Conservation (phyloP, 2,113 vertebrate species). For the Scolopax mira region DNA sequence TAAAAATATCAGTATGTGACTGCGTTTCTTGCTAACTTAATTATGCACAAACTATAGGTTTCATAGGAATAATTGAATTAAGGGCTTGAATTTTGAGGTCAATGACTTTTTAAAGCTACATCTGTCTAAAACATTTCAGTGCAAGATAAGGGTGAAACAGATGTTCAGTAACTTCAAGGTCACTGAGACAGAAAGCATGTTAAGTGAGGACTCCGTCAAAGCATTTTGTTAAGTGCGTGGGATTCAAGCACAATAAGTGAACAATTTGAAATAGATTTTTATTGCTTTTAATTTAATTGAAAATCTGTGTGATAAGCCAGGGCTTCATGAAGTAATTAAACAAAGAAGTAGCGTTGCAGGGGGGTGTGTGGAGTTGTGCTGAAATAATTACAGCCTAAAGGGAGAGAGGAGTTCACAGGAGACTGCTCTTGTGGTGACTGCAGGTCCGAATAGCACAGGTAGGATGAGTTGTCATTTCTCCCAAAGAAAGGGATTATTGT, state of each 20-base stretch:
- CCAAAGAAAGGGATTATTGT: not conserved
- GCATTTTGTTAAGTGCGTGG: not conserved
- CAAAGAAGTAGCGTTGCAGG: not conserved
- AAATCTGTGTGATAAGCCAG: slow-evolving; percentile 21
- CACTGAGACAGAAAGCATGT: slow-evolving; percentile 51
- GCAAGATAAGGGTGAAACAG: slow-evolving; percentile 42
- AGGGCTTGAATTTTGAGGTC: slow-evolving; percentile 56
- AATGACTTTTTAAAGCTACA: slow-evolving; percentile 54
- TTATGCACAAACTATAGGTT: slow-evolving; percentile 48
- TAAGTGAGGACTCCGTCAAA: slow-evolving; percentile 15
- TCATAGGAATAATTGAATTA: slow-evolving; percentile 67
- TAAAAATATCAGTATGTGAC: slow-evolving; percentile 18
- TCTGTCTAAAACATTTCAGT: slow-evolving; percentile 52
- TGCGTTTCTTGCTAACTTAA: slow-evolving; percentile 22
- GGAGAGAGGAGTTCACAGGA: not conserved
- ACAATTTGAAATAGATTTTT: slow-evolving; percentile 39
- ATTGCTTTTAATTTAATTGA: slow-evolving; percentile 33
- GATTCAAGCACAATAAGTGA: slow-evolving; percentile 31
- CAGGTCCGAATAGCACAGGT: not conserved
- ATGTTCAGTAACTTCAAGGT: slow-evolving; percentile 61
- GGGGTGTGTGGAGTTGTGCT: not conserved
- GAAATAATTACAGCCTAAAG: slow-evolving; percentile 1
- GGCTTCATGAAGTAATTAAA: slow-evolving; percentile 18
- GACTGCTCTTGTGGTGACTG: not conserved
- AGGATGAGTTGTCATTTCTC: not conserved